Conservation (phyloP, 2,113 vertebrate species). For the Boleophthalmus pectinirostris region DNA sequence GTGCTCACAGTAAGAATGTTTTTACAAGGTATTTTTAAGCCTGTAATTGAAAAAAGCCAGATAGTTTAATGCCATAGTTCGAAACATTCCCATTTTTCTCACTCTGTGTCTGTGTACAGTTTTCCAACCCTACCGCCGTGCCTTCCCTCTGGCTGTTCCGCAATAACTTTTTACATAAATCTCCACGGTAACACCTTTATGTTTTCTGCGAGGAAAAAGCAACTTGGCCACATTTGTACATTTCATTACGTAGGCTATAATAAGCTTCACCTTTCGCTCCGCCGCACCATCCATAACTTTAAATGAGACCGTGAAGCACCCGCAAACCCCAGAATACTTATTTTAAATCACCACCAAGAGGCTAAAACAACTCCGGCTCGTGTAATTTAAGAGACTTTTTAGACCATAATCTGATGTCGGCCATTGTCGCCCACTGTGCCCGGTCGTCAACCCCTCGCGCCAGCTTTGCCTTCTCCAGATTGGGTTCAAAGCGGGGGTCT, state of each 20-base stretch:
- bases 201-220: not conserved
- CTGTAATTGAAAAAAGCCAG: too few relatives aligned
- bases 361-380: not conserved
- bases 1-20: too few relatives aligned
- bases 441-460: not conserved
- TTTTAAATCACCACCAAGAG: slow-evolving; percentile 6
- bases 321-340: not conserved
- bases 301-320: slow-evolving; percentile 1
- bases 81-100: not conserved
- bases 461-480: not conserved
- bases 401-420: slow-evolving; percentile 11
- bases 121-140: not conserved
- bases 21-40: too few relatives aligned
- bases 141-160: not conserved
- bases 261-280: not conserved
- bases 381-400: slow-evolving; percentile 3
- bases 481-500: not conserved
- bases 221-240: slow-evolving; percentile 10
- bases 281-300: not conserved
- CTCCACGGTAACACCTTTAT: not conserved
- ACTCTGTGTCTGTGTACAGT: not conserved
- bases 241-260: slow-evolving; percentile 13
- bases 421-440: slow-evolving; percentile 3
- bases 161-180: slow-evolving; percentile 4
- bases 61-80: too few relatives aligned